Base-by-base conservation (phyloP, 2,113 vertebrate genomes). In the Lanius collurio region DNA sequence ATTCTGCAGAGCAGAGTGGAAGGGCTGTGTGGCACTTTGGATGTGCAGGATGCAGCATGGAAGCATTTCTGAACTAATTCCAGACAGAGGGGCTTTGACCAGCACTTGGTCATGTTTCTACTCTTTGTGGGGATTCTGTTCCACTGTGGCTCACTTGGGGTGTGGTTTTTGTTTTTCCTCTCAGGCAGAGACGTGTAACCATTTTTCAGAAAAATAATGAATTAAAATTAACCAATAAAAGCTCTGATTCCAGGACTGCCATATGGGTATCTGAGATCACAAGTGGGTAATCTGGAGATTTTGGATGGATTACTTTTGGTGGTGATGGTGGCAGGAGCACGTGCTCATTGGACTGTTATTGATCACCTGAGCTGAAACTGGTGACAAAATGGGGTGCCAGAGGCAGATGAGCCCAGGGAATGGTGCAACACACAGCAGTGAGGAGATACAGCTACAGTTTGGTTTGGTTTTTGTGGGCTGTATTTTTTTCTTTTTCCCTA, bases 41-140 rank as follows among this genome's bases (percentile, higher is more conserved):
- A 16, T 23, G 22, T 41, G 10, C 17, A 20, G 41, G 19, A 23
- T 33, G 23, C 22, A 24, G 11, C 24, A 16, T 7, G 15, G 39
- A 4, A 33, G 7, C 15, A 12, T 44, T 83, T 47, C 79, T 83
- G 41, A 28, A 60, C 17, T 7, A 4, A 63, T 56, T 76, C 79
- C 37, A 56, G 27, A 44, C 64, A 60, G 11, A 65, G 7, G 23
- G 23, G 39, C 24, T 83, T 49, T 82, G 24, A 23, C 24, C 27
- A 60, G 14, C 44, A 12, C 65, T 55, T 64, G 37, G 3, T 50
- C 3, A 0, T 0, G 1, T 74, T 81, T 67, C 50, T 59, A 0
- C 19, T 65, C 2, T 42, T 50, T 67, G 35, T 24, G 33, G 47
- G 20, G 18, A 12, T 30, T 69, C 5, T 65, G 2, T 47, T 78